These are phyloP conservation scores for Chrysolina americana DNA, from an alignment of 2,888 invertebrate genomes.

Conservation along the genomic window DNA sequence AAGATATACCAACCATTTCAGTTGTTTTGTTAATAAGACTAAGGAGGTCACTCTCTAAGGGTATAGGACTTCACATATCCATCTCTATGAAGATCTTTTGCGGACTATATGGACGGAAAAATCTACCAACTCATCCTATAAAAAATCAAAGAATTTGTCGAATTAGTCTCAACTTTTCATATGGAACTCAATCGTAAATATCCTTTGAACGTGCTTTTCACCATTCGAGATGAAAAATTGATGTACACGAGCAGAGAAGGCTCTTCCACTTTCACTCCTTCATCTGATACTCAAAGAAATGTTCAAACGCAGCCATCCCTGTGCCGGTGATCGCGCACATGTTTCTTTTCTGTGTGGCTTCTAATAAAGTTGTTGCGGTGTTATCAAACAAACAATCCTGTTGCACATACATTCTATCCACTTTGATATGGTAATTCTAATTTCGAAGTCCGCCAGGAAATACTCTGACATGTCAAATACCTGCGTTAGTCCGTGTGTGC, in stretches of 20 bases:
- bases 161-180: too few relatives aligned
- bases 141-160: too few relatives aligned
- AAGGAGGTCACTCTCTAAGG: too few relatives aligned
- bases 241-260: not conserved
- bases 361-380: constrained; percentile 38
- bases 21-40: too few relatives aligned
- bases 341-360: constrained; percentile 34
- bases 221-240: not conserved
- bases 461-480: constrained; percentile 31
- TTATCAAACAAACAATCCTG: constrained; percentile 38
- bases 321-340: constrained; percentile 26
- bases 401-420: constrained; percentile 27
- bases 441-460: constrained; percentile 38
- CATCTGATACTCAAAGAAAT: not conserved
- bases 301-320: not conserved
- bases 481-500: constrained; percentile 11
- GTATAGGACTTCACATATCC: too few relatives aligned
- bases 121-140: too few relatives aligned
- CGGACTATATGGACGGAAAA: too few relatives aligned
- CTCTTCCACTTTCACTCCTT: not conserved
- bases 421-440: constrained; percentile 40
- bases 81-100: too few relatives aligned
- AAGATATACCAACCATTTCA: too few relatives aligned
- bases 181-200: too few relatives aligned
- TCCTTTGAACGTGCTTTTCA: not conserved